Base-by-base conservation (phyloP, 30 jellyfish, hydroid and myxozoan genomes). In the Phacellophora camtschatica region DNA sequence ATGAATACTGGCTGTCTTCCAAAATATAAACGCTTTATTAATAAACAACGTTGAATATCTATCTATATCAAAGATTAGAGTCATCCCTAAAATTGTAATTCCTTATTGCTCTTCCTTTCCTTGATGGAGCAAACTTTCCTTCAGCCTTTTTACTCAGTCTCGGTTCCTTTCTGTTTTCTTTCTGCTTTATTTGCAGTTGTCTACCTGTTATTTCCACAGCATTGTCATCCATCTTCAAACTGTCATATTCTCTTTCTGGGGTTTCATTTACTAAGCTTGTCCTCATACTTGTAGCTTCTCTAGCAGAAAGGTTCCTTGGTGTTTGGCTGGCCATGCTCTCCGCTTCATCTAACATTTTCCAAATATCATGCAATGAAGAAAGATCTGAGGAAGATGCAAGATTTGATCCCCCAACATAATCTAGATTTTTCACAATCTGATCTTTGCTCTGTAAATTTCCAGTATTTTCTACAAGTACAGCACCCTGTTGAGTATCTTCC, bases 311-410 rank as follows among this genome's bases (percentile, higher is more conserved):
- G 19, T 71, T 80, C 41, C 86, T 82, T 32, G 95, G 95, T 2
- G 95, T 84, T 45, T 43, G 84, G 54, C 73, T 70, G 30, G 72
- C 77, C 30, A 75, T 59, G 36, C 87, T 64, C 32, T 80, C 89
- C 1, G 91, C 70, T 34, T 88, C 97, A 57, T 81, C 94, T 11
- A 83, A 85, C 5, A 90, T 32, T 54, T 33, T 87, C 96, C 96
- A 87, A 24, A 87, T 82, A 43, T 87, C 96, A n/a, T 63, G 86
- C 63, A 87, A 24, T 1, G 96, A 87, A 23, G 96, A 62, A 0
- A 76, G 63, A 0, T 75, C 82, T 5, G 96, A 87, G 8, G 89
- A 75, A 9, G 96, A 87, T 7, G 88, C 32, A 16, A 65, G 66
- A 45, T 46, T 65, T 39, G 32, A 49, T 3, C n/a, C 35, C 0